Base-by-base conservation (phyloP, 2,113 vertebrate species). In the Lophius piscatorius region DNA sequence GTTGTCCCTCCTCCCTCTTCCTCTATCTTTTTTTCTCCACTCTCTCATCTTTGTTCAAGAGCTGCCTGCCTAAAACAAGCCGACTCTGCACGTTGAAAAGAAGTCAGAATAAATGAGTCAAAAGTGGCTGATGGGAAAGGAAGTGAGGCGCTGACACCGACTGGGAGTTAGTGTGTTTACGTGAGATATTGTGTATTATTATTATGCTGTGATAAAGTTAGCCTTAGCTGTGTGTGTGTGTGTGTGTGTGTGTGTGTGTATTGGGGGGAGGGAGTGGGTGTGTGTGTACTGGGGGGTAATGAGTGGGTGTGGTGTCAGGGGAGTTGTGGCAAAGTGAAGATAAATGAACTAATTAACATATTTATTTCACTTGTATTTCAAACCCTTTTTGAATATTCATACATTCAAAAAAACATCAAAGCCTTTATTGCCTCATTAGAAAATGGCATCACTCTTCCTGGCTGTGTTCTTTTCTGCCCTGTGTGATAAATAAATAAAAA, bases 1-100 rank as follows among this genome's bases (percentile, higher is more conserved):
- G 74, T 74, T 61, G 68, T 88, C 80, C 86, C 80, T 85, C 82
- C 85, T 80, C 78, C 78, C 79, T 70, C 83, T 82, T 77, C 69
- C 81, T 86, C 81, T 86, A 75, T 89, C 72, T 82, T 70, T 41
- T 58, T 63, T 58, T 47, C 77, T 66, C 69, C 76, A 74, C 74
- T 45, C 80, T 78, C 78, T 84, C 82, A 85, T 85, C 82, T 88
- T 83, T 85, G 81, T 88, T 84, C 64, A 68, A 80, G 69, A 22
- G 47, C 78, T 78, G 85, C 73, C 63, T 49, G 58, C 41, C 70
- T 66, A 60, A 39, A 77, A 72, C 54, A 58, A 71, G 55, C 61
- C 14, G 3, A 41, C 52, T 21, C 61, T 47, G 56, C 67, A 61
- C 51, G 4, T 45, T 56, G 33, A 74, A 63, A 40, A 16, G 21